These are phyloP conservation scores for Lacanobia wlatinum DNA, from an alignment of 2,888 invertebrate genomes.

Conservation along the genomic window DNA sequence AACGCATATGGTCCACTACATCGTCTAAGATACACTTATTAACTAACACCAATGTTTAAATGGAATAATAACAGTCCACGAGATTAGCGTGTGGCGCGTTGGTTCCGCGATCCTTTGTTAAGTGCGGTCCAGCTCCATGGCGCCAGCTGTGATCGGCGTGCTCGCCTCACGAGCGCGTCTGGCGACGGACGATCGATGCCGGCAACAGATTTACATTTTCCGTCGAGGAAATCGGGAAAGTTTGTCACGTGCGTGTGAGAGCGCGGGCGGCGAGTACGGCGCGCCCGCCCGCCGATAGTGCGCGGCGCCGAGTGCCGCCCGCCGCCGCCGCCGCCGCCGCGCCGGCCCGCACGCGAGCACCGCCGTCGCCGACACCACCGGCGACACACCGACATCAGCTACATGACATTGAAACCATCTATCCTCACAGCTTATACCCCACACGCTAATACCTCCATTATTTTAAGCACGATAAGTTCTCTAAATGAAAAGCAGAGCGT, in stretches of 20 bases:
- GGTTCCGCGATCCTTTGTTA: conserved; percentile 84
- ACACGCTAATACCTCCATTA: conserved; percentile 21
- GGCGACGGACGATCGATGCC: conserved; percentile 88
- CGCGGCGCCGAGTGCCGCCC: conserved; percentile 90
- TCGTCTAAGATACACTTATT: conserved; percentile 80
- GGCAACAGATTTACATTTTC: conserved; percentile 90
- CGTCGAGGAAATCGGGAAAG: conserved; percentile 89
- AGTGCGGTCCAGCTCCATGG: conserved; percentile 83
- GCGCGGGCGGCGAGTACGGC: conserved; percentile 84
- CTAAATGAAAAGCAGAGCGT: conserved; percentile 28
- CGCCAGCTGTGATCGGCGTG: conserved; percentile 88
- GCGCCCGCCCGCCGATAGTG: conserved; percentile 89
- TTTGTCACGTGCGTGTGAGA: conserved; percentile 85
- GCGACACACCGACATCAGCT: conserved; percentile 73
- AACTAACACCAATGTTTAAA: conserved; percentile 81
- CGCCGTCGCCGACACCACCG: conserved; percentile 45
- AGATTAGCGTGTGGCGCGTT: conserved; percentile 75
- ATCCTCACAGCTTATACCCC: conserved; percentile 32
- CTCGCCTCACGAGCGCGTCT: conserved; percentile 84
- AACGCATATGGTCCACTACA: conserved; percentile 88
- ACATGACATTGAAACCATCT: conserved; percentile 70
- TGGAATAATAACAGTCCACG: conserved; percentile 73
- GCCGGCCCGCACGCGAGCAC: conserved; percentile 57
- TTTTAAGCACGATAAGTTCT: conserved; percentile 28
- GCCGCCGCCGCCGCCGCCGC: conserved; percentile 74